Percentiles rank a stretch among this genome's conserved stretches.
These are phyloP conservation scores for Parauchenoglanis punctatus DNA, from an alignment of 2,797 vertebrate species.

Conservation along the genomic window DNA sequence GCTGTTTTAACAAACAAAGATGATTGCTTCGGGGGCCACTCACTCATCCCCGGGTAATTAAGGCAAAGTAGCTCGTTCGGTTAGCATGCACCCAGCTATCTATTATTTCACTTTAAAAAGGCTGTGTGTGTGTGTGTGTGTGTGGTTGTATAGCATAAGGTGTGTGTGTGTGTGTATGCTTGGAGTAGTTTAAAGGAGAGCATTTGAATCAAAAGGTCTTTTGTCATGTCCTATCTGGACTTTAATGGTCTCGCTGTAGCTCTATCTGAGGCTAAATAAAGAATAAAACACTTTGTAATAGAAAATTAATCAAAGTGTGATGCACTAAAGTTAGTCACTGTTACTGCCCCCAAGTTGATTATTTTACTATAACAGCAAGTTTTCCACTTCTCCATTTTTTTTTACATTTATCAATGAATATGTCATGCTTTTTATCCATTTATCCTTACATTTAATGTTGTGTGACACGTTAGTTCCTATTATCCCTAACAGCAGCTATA, in stretches of 20 bases:
- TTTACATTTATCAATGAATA: neutral
- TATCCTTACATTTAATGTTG: neutral
- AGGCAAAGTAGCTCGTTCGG: constrained; percentile 79
- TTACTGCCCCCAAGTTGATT: neutral
- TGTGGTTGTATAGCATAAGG: neutral
- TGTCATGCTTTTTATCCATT: neutral
- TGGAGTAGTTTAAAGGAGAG: constrained; percentile 53
- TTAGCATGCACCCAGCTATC: constrained; percentile 65
- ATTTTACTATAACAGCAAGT: neutral
- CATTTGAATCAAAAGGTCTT: constrained; percentile 66
- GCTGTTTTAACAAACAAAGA: constrained; percentile 85
- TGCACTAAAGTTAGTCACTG: neutral
- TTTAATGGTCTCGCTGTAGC: constrained; percentile 64
- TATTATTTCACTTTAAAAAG: constrained; percentile 59
- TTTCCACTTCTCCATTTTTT: neutral
- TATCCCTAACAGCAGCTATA: neutral
- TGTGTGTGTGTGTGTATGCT: constrained; percentile 7
- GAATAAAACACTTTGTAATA: neutral
- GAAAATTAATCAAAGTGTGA: constrained; percentile 5
- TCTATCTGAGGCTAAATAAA: constrained; percentile 37
- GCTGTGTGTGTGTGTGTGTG: constrained; percentile 1
- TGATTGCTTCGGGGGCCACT: constrained; percentile 83
- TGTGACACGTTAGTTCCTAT: neutral
- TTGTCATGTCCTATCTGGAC: constrained; percentile 68
- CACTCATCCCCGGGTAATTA: constrained; percentile 84